Percentiles rank a stretch among this genome's conserved stretches.
phyloP scores from a whole-genome alignment of 2,888 invertebrate species.

The Chloroclysta siterata region DNA sequence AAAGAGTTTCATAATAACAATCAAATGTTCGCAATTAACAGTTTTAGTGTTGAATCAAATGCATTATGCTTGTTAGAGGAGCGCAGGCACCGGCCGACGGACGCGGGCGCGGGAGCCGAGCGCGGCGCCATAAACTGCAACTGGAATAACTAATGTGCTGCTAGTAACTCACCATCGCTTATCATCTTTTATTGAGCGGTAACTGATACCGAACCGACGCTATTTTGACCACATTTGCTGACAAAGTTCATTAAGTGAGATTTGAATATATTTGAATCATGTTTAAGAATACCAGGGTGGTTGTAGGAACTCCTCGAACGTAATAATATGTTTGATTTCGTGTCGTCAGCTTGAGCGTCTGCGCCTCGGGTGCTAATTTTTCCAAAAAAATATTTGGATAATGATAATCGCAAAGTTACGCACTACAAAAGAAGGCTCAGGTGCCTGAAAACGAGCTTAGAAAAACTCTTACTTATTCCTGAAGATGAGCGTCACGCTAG shows the following conservation, averaged over 20 bases:
- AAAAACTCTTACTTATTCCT: background rate
- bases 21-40: constrained; percentile 30
- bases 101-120: constrained; percentile 8
- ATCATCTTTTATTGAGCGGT: background rate
- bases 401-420: background rate
- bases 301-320: constrained; percentile 16
- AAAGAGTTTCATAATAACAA: constrained; percentile 26
- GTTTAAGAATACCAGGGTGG: background rate
- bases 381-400: background rate
- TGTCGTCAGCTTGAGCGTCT: constrained; percentile 16
- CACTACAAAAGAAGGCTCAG: background rate
- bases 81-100: constrained; percentile 19
- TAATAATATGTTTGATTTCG: constrained; percentile 16
- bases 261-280: background rate
- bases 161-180: background rate
- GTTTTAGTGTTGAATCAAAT: constrained; percentile 33
- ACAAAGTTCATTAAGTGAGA: background rate
- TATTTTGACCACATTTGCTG: background rate
- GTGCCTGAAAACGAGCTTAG: background rate
- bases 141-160: constrained; percentile 15
- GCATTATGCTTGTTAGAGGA: constrained; percentile 32
- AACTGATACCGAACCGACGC: background rate
- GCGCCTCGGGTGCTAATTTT: background rate
- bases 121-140: constrained; percentile 33
- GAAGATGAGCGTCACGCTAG: too few relatives aligned